Percentiles rank a stretch among this genome's conserved stretches.
These are phyloP conservation scores for Thunnus thynnus DNA, from an alignment of 2,113 vertebrate genomes.

Conservation along the genomic window DNA sequence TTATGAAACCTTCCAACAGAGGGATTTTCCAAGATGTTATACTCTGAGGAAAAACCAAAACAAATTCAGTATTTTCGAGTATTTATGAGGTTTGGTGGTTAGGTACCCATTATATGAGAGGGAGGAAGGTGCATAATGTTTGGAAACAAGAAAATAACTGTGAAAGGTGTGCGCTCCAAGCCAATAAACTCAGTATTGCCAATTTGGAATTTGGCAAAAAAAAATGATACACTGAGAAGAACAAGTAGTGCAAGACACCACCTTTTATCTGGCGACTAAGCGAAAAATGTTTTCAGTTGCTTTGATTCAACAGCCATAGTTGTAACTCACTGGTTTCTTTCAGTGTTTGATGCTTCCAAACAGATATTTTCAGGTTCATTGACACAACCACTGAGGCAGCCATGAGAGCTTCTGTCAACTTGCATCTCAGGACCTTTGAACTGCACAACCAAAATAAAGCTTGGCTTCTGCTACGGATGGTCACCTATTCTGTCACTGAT, in stretches of 20 bases:
- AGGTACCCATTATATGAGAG: not conserved
- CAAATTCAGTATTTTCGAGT: not conserved
- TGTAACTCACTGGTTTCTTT: conserved; percentile 17
- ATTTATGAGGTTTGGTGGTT: not conserved
- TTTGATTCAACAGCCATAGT: not conserved
- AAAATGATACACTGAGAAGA: not conserved
- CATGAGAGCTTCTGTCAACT: conserved; percentile 65
- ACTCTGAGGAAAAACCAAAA: not conserved
- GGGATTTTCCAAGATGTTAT: not conserved
- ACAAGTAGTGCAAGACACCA: not conserved
- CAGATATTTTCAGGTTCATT: conserved; percentile 70
- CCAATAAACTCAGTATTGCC: not conserved
- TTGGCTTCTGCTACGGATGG: conserved; percentile 39
- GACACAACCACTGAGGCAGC: conserved; percentile 37
- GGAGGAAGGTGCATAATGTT: not conserved
- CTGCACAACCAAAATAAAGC: conserved; percentile 73
- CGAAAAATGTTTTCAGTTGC: conserved; percentile 2
- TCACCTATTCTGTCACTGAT: conserved; percentile 64
- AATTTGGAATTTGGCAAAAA: not conserved
- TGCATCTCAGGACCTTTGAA: conserved; percentile 69
- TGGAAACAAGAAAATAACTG: not conserved
- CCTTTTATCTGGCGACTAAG: not conserved
- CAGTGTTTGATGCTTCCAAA: conserved; percentile 45
- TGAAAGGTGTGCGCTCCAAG: not conserved
- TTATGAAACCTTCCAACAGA: not conserved